Conservation (phyloP, 2,888 invertebrate genomes). For the Campoplex capitator region DNA sequence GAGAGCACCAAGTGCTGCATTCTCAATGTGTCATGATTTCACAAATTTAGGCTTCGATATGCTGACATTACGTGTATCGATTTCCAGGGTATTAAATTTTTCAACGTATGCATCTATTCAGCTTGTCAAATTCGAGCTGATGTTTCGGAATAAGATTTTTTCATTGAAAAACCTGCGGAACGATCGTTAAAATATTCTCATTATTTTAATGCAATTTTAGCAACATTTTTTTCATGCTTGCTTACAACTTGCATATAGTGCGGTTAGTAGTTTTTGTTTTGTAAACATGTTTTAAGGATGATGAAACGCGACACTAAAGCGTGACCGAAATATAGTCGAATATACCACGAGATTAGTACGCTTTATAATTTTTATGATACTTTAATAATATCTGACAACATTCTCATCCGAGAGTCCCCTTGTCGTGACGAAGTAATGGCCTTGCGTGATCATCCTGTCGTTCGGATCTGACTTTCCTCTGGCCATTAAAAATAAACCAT, state of each 20-base stretch:
- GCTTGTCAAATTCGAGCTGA: not conserved
- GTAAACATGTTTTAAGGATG: not conserved
- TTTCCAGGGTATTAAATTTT: no score
- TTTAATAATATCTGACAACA: not conserved
- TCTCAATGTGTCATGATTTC: no score
- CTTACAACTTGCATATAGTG: not conserved
- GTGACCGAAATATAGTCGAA: no score
- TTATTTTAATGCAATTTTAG: not conserved
- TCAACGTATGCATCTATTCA: no score
- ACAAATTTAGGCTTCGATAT: no score
- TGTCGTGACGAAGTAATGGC: conserved; percentile 21
- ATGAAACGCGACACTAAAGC: not conserved
- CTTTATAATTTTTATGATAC: conserved; percentile 5
- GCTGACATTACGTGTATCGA: no score
- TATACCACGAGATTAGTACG: not conserved
- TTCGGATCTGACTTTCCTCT: conserved; percentile 19
- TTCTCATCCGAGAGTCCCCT: conserved; percentile 8
- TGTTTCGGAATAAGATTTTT: no score
- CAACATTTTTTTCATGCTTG: not conserved
- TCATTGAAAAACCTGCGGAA: not conserved
- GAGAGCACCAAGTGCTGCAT: no score
- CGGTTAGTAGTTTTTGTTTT: not conserved
- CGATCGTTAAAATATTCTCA: not conserved
- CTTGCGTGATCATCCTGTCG: conserved; percentile 40
- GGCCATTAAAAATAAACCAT: conserved; percentile 42